Conservation (phyloP, 2,888 invertebrate genomes). For the Dendrolimus houi region DNA sequence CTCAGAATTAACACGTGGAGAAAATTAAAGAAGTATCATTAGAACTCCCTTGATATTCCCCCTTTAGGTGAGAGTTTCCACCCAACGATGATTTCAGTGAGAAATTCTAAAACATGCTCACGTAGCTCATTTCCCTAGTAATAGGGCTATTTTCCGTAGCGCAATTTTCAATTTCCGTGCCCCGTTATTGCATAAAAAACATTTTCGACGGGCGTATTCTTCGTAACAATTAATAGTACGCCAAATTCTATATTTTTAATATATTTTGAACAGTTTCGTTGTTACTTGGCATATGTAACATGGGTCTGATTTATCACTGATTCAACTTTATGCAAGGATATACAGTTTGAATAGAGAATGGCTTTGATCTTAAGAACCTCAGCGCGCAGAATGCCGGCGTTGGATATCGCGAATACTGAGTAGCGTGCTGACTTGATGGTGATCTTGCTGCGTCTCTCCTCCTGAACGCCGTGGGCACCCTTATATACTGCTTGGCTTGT, state of each 20-base stretch:
- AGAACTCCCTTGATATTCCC: not conserved
- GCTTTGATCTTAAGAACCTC: no score
- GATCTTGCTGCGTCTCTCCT: no score
- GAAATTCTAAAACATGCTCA: slow-evolving; percentile 61
- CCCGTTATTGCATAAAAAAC: slow-evolving; percentile 57
- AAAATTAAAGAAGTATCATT: no score
- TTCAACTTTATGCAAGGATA: no score
- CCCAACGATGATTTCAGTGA: slow-evolving; percentile 23
- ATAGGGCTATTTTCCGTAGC: slow-evolving; percentile 69
- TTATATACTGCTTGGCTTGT: no score
- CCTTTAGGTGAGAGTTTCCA: slow-evolving; percentile 16
- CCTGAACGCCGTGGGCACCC: no score
- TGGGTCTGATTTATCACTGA: not conserved
- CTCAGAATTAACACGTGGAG: no score
- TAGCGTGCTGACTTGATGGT: no score
- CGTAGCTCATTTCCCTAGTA: slow-evolving; percentile 72
- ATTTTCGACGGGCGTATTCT: slow-evolving; percentile 32
- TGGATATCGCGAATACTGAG: no score
- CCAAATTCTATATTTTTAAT: slow-evolving; percentile 18
- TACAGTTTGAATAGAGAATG: no score
- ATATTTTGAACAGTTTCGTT: slow-evolving; percentile 21
- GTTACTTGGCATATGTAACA: not conserved
- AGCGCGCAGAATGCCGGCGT: no score
- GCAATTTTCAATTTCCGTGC: slow-evolving; percentile 72
- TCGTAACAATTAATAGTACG: slow-evolving; percentile 33